phyloP scores from a whole-genome alignment of 2,888 invertebrate genomes.

The Aphidoletes aphidimyza region DNA sequence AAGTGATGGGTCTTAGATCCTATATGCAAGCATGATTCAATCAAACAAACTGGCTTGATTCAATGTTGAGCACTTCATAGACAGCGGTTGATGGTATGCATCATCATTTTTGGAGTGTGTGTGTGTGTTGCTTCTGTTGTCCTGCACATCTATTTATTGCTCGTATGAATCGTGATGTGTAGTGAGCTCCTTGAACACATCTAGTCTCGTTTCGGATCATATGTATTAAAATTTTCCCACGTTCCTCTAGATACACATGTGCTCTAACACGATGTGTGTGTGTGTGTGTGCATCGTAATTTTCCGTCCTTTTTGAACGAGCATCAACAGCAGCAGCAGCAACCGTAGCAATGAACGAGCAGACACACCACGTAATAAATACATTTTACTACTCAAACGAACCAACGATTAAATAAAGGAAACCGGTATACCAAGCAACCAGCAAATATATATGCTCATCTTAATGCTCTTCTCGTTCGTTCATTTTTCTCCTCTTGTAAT shows the following conservation, averaged over 20 bases:
- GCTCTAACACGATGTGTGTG: neutral
- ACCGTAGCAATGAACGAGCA: no score
- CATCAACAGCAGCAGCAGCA: no score
- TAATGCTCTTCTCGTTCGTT: neutral
- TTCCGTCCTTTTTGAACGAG: neutral
- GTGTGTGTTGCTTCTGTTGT: no score
- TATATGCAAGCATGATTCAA: neutral
- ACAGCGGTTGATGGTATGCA: neutral
- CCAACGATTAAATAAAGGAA: conserved; percentile 43
- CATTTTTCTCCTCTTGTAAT: neutral
- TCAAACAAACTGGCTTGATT: conserved; percentile 22
- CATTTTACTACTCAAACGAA: conserved; percentile 28
- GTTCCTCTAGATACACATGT: conserved; percentile 18
- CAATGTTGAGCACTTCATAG: conserved; percentile 13
- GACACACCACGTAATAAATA: conserved; percentile 21
- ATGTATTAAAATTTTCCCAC: conserved; percentile 18
- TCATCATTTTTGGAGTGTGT: neutral
- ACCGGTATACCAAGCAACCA: neutral
- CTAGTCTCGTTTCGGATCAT: neutral
- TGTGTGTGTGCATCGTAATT: neutral
- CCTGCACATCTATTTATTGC: conserved; percentile 23
- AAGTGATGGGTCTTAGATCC: no score
- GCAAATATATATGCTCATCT: neutral
- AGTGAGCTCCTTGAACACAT: conserved; percentile 16
- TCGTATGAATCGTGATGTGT: neutral